These are phyloP conservation scores for Typhlomys cinereus DNA, from an alignment of 2,113 vertebrate species.

Conservation along the genomic window DNA sequence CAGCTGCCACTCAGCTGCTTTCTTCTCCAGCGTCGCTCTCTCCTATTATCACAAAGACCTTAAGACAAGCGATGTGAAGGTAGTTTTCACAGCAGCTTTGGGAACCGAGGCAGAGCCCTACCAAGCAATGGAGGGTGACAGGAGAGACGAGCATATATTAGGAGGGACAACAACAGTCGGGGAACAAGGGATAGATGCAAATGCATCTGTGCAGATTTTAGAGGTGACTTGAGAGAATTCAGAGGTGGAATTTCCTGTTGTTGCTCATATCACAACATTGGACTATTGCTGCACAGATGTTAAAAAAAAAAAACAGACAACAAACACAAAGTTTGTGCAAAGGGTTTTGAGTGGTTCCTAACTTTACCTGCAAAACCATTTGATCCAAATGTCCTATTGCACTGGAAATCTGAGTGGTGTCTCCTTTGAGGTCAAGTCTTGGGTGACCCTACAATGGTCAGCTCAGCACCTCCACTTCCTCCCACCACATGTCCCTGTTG, in stretches of 20 bases:
- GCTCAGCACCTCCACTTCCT: background rate
- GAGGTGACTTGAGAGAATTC: background rate
- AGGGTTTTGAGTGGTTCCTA: background rate
- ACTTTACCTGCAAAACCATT: background rate
- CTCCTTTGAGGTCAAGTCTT: background rate
- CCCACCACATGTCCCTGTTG: background rate
- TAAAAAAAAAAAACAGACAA: background rate
- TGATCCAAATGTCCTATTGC: background rate
- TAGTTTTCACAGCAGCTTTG: background rate
- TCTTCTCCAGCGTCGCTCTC: background rate
- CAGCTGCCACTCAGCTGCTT: background rate
- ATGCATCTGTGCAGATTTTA: background rate
- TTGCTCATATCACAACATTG: background rate
- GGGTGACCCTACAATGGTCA: background rate
- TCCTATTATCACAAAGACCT: background rate
- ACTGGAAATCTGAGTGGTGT: background rate
- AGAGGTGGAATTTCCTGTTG: background rate
- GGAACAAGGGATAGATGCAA: background rate
- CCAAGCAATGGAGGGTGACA: background rate
- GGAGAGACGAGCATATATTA: background rate
- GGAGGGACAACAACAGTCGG: rapidly evolving
- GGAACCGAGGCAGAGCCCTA: background rate
- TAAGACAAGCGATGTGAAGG: background rate
- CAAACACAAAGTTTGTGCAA: background rate
- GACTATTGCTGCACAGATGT: background rate